These are phyloP conservation scores for Paramacrobiotus metropolitanus DNA, from an alignment of 1,140 invertebrate genomes.

Conservation along the genomic window DNA sequence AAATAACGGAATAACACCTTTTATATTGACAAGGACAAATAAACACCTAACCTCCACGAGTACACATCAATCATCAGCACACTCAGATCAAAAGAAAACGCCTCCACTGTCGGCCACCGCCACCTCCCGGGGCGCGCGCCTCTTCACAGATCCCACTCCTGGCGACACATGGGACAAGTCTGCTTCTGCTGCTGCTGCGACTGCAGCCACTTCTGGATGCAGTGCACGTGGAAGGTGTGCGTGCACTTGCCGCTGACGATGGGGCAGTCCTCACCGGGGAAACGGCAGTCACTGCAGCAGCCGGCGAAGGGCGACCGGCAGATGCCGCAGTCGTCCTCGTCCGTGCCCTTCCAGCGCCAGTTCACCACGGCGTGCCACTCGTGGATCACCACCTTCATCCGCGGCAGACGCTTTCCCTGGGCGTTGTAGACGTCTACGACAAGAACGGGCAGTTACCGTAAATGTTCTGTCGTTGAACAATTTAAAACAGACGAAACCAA, in stretches of 20 bases:
- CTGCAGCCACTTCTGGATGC: constrained; percentile 97
- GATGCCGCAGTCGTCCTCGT: constrained; percentile 97
- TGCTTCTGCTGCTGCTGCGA: constrained; percentile 69
- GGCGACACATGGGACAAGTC: constrained; percentile 94
- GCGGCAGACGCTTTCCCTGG: background rate
- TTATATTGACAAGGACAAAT: too few species aligned
- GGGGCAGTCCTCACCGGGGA: constrained; percentile 93
- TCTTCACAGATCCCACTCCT: constrained; percentile 64
- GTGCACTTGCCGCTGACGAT: constrained; percentile 96
- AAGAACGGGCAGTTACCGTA: too few species aligned
- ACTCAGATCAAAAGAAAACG: too few species aligned
- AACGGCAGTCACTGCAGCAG: constrained; percentile 92
- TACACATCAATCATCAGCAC: too few species aligned
- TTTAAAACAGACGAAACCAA: too few species aligned
- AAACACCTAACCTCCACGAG: too few species aligned
- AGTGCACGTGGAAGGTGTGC: constrained; percentile 98
- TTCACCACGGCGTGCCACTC: constrained; percentile 75
- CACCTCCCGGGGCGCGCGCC: too few species aligned
- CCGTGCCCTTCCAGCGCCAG: constrained; percentile 69
- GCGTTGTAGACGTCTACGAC: background rate
- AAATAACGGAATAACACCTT: too few species aligned
- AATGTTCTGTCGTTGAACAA: too few species aligned
- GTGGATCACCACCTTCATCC: background rate
- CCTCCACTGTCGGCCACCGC: too few species aligned
- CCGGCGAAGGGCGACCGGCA: constrained; percentile 96